These are phyloP conservation scores for Climacteris rufus DNA, from an alignment of 2,113 vertebrate species.

Conservation along the genomic window DNA sequence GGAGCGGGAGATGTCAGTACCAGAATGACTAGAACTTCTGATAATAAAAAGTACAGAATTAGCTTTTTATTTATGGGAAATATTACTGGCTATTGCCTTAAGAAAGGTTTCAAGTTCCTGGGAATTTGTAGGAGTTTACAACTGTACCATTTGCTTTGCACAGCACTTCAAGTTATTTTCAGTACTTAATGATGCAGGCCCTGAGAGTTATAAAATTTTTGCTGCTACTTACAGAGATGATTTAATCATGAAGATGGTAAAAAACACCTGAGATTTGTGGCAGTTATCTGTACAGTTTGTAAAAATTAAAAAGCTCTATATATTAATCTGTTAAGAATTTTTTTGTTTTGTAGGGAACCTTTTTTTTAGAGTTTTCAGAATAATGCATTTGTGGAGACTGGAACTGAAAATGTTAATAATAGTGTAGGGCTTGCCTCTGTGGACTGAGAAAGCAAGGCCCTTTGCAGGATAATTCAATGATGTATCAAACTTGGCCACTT, in stretches of 20 bases:
- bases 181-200: slow-evolving; percentile 48
- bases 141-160: slow-evolving; percentile 5
- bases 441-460: not conserved
- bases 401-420: not conserved
- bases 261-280: slow-evolving; percentile 26
- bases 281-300: not conserved
- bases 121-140: slow-evolving; percentile 31
- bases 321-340: not conserved
- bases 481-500: not conserved
- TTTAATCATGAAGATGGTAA: slow-evolving; percentile 1
- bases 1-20: not conserved
- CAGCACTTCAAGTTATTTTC: slow-evolving; percentile 40
- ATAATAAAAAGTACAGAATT: not conserved
- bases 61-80: not conserved
- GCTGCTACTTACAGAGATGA: slow-evolving; percentile 42
- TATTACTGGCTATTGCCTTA: not conserved
- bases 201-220: slow-evolving; percentile 44
- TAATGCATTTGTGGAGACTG: not conserved
- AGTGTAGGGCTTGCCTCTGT: not conserved
- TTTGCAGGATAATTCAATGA: not conserved
- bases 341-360: not conserved
- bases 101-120: not conserved
- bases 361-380: not conserved
- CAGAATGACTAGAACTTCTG: not conserved
- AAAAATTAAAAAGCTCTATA: slow-evolving; percentile 3